Conservation (phyloP, 30 jellyfish, hydroid and myxozoan species). For the Aurelia sp. region DNA sequence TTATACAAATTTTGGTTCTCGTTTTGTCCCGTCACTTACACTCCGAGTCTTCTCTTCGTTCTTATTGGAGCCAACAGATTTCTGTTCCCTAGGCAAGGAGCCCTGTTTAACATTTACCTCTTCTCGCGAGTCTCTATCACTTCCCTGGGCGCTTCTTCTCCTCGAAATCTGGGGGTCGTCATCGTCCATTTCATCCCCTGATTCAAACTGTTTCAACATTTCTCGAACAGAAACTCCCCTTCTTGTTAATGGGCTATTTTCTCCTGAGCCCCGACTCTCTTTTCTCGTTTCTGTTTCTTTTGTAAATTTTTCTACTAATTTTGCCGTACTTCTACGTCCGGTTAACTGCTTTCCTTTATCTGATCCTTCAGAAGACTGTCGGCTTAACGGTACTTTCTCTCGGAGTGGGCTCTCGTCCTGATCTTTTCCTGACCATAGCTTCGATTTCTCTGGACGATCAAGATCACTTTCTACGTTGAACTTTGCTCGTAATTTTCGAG, state of each 20-base stretch:
- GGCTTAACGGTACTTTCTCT: conserved; percentile 1
- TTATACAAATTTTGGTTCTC: conserved; percentile 57
- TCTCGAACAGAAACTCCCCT: conserved; percentile 50
- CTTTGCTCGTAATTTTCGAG: conserved; percentile 17
- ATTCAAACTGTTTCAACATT: conserved; percentile 63
- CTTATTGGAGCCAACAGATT: not conserved
- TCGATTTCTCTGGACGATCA: not conserved
- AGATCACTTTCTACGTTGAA: conserved; percentile 9
- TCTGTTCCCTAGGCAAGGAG: conserved; percentile 40
- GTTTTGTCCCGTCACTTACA: conserved; percentile 26
- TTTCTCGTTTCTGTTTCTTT: conserved; percentile 27
- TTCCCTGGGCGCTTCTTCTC: conserved; percentile 5
- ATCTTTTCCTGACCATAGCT: not conserved
- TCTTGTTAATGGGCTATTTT: conserved; percentile 38
- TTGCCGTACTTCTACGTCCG: conserved; percentile 44
- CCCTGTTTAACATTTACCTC: conserved; percentile 6
- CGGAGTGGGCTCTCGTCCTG: conserved; percentile 4
- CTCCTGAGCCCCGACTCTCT: conserved; percentile 18
- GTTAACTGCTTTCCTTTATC: not conserved
- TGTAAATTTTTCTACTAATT: conserved; percentile 47
- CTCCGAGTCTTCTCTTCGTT: conserved; percentile 33
- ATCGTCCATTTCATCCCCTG: conserved; percentile 72
- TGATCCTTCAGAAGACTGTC: not conserved
- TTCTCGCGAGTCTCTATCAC: not conserved
- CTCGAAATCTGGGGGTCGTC: conserved; percentile 25